Evolutionary conservation across 2,113 vertebrate genomes (phyloP), one percentile per base, ranked within the genome.

Genomic region (Gopherus evgoodei): DNA sequence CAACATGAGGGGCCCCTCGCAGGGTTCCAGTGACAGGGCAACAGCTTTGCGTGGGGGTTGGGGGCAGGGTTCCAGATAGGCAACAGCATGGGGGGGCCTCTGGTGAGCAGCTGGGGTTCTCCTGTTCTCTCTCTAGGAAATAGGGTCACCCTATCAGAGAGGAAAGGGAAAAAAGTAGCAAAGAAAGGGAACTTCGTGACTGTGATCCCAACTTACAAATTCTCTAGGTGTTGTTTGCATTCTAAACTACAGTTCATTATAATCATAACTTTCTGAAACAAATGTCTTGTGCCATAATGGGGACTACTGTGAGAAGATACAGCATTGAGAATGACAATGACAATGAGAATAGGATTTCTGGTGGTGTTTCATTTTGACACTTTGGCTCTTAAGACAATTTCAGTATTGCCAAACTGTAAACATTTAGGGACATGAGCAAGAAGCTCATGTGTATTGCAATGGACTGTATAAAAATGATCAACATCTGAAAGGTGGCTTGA

Each of bases 241-340:
- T 72, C 53, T 19, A 79, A 79, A 47, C 76, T 27, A 24, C 25
- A 3, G 5, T 5, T 8, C 12, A 2, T 57, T n/a, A 6, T 50
- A 42, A 17, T 2, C 47, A 3, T 3, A 54, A 35, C 38, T 53
- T 35, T 42, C 84, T 22, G 6, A 76, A 81, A 75, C 0, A 8
- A 25, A 2, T 7, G 0, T 5, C 17, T 25, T 1, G 0, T 8
- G 78, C 27, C 8, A 1, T 2, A 38, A 8, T 0, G 1, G 56
- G 8, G 8, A 1, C 0, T 17, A 19, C 82, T 56, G 38, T 4
- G 31, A 42, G 31, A 31, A 13, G 62, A 47, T 8, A 78, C 2
- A 42, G 49, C 6, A 9, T 35, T 1, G 83, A 72, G 69, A 52
- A 6, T 2, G 4, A 50, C 1, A 5, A 14, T 50, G 50, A 50